Evolutionary conservation across 23 tunicate genomes (phyloP), one percentile per base, ranked within the genome.

Genomic region (Halocynthia aurantium): DNA sequence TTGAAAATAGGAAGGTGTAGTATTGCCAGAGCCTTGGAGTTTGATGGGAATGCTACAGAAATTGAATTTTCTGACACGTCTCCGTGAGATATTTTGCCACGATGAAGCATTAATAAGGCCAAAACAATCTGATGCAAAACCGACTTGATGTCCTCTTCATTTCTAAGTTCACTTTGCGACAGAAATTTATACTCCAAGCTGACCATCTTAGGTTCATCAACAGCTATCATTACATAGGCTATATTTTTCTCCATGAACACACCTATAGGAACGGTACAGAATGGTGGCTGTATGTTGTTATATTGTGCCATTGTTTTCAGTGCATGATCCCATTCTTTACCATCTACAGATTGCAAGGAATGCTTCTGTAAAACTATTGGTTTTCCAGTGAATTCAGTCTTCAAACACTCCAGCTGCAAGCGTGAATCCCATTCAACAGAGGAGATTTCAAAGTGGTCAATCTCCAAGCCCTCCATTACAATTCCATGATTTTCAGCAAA

Each of bases 391-490:
- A 54, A 74, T 13, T 74, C 78, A 21, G 78, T 74, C 5, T 5
- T 8, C 8, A 54, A 54, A 20, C 13, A 53, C 13, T 20, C 78
- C 6, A 54, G 20, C 50, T 74, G 55, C 63, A 74, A 54, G 56
- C 10, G 22, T 8, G n/a, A 62, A 8, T 74, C 17, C 11, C 63
- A 15, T 8, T 74, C 78, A 10, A 20, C 31, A 13, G 31, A 19
- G 5, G 55, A 54, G 10, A 74, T 56, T 13, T 74, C 78, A 54
- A 74, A 74, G 22, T 74, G 78, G 6, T 74, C 78, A 19, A n/a
- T 18, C 31, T 74, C 78, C 78, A 74, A 54, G 8, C 57, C 78
- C 12, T n/a, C 56, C 78, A 74, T 74, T 6, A 74, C 40, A 55
- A 74, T 54, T 12, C 78, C 78, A 19, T 74, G 31, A 54, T 49